Percentiles rank a stretch among this genome's conserved stretches.
These are phyloP conservation scores for Anthoscopus minutus DNA, from an alignment of 2,113 vertebrate species.

Conservation along the genomic window DNA sequence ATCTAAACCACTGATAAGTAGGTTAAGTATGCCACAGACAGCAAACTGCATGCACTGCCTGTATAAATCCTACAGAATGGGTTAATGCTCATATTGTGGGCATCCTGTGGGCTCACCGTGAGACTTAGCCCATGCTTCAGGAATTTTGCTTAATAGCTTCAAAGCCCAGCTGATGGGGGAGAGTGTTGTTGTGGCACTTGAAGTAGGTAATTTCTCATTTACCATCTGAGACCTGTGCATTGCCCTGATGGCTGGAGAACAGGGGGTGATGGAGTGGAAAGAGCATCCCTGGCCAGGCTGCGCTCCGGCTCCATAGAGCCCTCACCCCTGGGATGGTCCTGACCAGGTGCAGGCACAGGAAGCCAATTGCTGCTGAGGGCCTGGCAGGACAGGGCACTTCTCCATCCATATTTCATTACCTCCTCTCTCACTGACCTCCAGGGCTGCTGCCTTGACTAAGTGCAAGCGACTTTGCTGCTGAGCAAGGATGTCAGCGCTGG, in stretches of 20 bases:
- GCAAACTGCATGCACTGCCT: neutral
- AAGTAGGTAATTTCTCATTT: neutral
- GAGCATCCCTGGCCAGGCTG: neutral
- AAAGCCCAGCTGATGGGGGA: neutral
- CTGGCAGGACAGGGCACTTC: neutral
- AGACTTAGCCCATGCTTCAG: neutral
- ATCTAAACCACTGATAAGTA: neutral
- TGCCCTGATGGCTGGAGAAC: fast-evolving
- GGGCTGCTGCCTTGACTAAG: neutral
- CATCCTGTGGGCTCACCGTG: neutral
- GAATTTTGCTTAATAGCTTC: neutral
- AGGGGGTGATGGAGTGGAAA: neutral
- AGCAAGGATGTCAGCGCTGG: fast-evolving
- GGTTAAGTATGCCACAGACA: neutral
- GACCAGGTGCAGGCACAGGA: fast-evolving
- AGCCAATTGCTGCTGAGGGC: neutral
- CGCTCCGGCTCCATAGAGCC: fast-evolving
- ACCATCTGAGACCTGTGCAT: fast-evolving
- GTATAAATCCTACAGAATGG: neutral
- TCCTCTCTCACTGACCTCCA: neutral
- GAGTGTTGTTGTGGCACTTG: neutral
- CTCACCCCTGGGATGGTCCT: fast-evolving
- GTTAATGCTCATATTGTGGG: neutral
- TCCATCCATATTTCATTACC: neutral
- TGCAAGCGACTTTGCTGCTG: neutral